Conservation (phyloP, 1,140 invertebrate species). For the Delia radicum region DNA sequence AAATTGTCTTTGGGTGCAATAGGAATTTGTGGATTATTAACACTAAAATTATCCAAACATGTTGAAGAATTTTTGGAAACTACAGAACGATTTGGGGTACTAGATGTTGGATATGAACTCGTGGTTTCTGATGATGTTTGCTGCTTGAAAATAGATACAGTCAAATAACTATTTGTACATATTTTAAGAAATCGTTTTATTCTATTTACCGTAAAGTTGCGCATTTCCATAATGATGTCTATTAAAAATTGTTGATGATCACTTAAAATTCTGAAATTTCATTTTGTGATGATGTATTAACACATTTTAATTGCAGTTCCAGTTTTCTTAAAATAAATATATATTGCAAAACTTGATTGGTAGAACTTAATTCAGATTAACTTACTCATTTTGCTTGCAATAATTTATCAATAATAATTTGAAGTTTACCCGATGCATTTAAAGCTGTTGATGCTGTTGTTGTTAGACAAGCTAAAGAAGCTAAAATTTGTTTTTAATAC, state of each 20-base stretch:
- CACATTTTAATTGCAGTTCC: conserved; percentile 39
- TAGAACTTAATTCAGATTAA: background rate
- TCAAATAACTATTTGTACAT: background rate
- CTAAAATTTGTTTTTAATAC: too few relatives aligned
- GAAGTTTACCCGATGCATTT: conserved; percentile 43
- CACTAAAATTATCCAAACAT: conserved; percentile 7
- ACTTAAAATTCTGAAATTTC: conserved; percentile 45
- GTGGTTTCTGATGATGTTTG: conserved; percentile 12
- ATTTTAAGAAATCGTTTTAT: background rate
- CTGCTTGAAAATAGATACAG: background rate
- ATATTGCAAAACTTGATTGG: background rate
- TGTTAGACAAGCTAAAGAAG: conserved; percentile 44
- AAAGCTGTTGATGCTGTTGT: conserved; percentile 38
- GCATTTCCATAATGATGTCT: conserved; percentile 51
- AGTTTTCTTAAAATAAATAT: conserved; percentile 36
- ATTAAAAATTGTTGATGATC: conserved; percentile 46
- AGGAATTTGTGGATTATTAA: background rate
- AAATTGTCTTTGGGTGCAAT: conserved; percentile 38
- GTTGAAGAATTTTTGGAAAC: background rate
- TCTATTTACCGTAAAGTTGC: conserved; percentile 43
- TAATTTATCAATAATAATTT: conserved; percentile 48
- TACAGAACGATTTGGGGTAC: conserved; percentile 29
- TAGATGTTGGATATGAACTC: conserved; percentile 29
- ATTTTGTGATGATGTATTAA: conserved; percentile 37
- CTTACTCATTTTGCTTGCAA: conserved; percentile 45